Evolutionary conservation across 2,888 invertebrate species (phyloP).

Genomic region (Erynnis tages): DNA sequence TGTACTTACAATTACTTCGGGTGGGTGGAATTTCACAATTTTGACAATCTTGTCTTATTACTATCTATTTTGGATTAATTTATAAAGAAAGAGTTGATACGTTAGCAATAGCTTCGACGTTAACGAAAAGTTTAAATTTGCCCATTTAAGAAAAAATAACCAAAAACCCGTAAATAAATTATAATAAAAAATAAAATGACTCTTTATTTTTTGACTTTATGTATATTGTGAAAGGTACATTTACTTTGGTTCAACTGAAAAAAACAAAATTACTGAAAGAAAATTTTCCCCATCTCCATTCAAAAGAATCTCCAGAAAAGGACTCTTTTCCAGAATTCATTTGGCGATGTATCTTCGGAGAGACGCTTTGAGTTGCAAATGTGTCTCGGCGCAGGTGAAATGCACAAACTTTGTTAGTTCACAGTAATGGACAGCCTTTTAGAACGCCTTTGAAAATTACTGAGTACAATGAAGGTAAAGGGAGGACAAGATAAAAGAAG

Average conservation of each 20-base stretch:
- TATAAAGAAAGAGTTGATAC: too few species aligned
- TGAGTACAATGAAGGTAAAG: neutral
- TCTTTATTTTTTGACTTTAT: too few species aligned
- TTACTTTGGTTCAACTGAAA: neutral
- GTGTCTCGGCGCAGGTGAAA: slow-evolving; percentile 29
- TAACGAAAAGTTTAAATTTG: too few species aligned
- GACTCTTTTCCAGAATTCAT: slow-evolving; percentile 35
- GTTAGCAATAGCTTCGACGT: too few species aligned
- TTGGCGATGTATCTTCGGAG: slow-evolving; percentile 35
- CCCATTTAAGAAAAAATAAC: too few species aligned
- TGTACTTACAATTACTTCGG: too few species aligned
- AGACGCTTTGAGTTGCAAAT: slow-evolving; percentile 38
- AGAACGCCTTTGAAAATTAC: slow-evolving; percentile 13
- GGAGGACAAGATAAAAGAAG: neutral
- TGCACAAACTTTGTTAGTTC: slow-evolving; percentile 24
- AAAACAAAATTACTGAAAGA: neutral
- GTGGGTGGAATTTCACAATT: too few species aligned
- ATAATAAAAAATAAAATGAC: too few species aligned
- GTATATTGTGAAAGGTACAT: too few species aligned
- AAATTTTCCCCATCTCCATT: neutral
- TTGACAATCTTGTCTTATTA: too few species aligned
- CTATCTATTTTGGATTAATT: too few species aligned
- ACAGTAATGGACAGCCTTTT: slow-evolving; percentile 20
- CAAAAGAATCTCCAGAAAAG: slow-evolving; percentile 12
- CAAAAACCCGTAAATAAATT: too few species aligned